Base-by-base conservation (phyloP, 2,888 invertebrate species). In the Pedicia rivosa region DNA sequence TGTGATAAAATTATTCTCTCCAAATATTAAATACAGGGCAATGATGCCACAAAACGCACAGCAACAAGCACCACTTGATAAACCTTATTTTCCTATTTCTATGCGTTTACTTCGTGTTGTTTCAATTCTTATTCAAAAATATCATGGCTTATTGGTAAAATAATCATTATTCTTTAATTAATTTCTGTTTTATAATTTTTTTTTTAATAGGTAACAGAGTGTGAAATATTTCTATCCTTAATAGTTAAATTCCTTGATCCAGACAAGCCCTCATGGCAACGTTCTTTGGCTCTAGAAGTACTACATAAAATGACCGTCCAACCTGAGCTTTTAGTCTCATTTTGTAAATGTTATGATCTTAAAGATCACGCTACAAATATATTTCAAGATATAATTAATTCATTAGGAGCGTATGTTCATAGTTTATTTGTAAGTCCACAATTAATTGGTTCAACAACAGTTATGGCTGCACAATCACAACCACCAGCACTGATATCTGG, bases 1-100 rank as follows among this genome's bases (percentile, higher is more conserved):
- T 49, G 88, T 98, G n/a, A 97, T 98, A 46, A 87, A 94, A 59
- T 65, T 98, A 41, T 97, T 98, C 59, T 97, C 97, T 16, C 97
- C 97, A 9, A 97, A 94, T 57, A 84, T 97, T n/a, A 97, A 97
- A 55, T 91, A 90, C 62, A 76, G 90, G 32, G 67, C 67, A 42
- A 61, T 62, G 14, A 57, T 64, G 39, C 47, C 55, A 25, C 71
- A 70, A 42, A 71, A 69, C 46, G 64, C 70, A 38, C 71, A 72
- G 50, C 72, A 74, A 46, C 68, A 73, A 15, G 69, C 72, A 7
- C 66, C 76, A 15, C 67, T 74, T 33, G 94, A 94, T 55, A 84
- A 91, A 44, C 95, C 95, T 0, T 90, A 88, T 64, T 97, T 92
- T 65, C 92, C 95, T 2, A 90, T 97, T 51, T 90, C 92, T 51